A percentile compares a stretch with the other conserved stretches of the same genome.
Conservation (phyloP, 1,140 invertebrate species). For the Eurytemora carolleeae region DNA sequence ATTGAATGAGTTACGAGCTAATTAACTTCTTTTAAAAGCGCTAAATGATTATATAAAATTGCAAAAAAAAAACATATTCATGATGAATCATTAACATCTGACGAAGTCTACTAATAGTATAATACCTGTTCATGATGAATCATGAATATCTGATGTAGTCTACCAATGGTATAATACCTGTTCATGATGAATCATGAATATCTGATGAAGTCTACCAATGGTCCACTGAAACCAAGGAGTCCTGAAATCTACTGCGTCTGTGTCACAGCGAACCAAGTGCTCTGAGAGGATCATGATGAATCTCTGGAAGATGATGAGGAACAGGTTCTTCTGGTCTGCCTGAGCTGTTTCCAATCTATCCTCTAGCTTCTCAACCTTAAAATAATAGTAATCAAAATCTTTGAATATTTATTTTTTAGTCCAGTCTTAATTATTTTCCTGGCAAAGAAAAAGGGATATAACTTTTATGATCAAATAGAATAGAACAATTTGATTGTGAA, state of each 20-base stretch:
- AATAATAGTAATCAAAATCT: too few species aligned
- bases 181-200: conserved; percentile 46
- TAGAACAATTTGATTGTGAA: too few species aligned
- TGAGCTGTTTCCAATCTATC: conserved; percentile 80
- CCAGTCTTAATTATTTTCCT: too few species aligned
- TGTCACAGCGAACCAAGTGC: conserved; percentile 77
- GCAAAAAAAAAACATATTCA: background rate
- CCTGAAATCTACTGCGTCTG: conserved; percentile 72
- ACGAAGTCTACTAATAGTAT: conserved; percentile 77
- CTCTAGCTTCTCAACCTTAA: conserved; percentile 89
- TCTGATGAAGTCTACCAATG: conserved; percentile 77
- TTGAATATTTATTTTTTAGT: too few species aligned
- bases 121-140: conserved; percentile 22
- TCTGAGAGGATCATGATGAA: conserved; percentile 97
- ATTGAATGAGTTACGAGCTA: too few species aligned
- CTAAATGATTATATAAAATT: too few species aligned
- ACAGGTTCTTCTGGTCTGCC: conserved; percentile 87
- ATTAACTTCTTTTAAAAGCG: too few species aligned
- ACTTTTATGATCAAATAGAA: too few species aligned
- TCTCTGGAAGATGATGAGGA: conserved; percentile 83
- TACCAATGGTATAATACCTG: conserved; percentile 50
- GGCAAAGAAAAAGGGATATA: too few species aligned
- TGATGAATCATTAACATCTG: conserved; percentile 63
- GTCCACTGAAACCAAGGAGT: conserved; percentile 96
- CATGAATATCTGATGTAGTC: conserved; percentile 85